Conservation (phyloP, 2,888 invertebrate genomes). For the Pseudeuparius sepicola region DNA sequence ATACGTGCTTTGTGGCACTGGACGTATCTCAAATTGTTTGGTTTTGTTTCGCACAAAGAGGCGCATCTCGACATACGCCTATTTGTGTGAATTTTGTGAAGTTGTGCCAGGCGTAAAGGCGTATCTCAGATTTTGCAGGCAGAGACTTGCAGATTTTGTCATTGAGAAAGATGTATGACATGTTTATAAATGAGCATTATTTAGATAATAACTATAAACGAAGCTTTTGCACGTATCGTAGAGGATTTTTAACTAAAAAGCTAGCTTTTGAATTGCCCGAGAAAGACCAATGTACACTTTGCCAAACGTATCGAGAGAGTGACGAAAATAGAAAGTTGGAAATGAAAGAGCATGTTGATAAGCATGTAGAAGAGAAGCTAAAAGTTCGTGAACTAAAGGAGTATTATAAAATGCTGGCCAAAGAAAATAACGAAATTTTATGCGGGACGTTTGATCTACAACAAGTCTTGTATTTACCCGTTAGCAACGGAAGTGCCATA, state of each 20-base stretch:
- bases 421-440: slow-evolving; percentile 11
- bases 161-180: slow-evolving; percentile 20
- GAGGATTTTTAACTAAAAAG: slow-evolving; percentile 11
- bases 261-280: slow-evolving; percentile 20
- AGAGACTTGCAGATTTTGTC: too few relatives aligned
- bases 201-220: not conserved
- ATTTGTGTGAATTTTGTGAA: too few relatives aligned
- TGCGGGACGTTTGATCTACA: slow-evolving; percentile 27
- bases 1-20: too few relatives aligned
- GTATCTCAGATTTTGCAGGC: too few relatives aligned
- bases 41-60: too few relatives aligned
- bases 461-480: slow-evolving; percentile 22
- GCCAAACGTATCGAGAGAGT: slow-evolving; percentile 7
- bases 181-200: slow-evolving; percentile 10
- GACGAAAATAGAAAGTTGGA: slow-evolving; percentile 15
- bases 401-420: slow-evolving; percentile 8
- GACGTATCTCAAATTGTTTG: too few relatives aligned
- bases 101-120: too few relatives aligned
- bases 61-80: too few relatives aligned
- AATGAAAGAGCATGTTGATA: slow-evolving; percentile 19
- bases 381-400: slow-evolving; percentile 18
- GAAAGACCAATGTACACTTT: slow-evolving; percentile 16
- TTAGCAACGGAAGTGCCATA: slow-evolving; percentile 17
- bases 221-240: slow-evolving; percentile 1
- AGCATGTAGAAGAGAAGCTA: slow-evolving; percentile 21